These are phyloP conservation scores for Saccopteryx leptura DNA, from an alignment of 2,113 vertebrate genomes.

Conservation along the genomic window DNA sequence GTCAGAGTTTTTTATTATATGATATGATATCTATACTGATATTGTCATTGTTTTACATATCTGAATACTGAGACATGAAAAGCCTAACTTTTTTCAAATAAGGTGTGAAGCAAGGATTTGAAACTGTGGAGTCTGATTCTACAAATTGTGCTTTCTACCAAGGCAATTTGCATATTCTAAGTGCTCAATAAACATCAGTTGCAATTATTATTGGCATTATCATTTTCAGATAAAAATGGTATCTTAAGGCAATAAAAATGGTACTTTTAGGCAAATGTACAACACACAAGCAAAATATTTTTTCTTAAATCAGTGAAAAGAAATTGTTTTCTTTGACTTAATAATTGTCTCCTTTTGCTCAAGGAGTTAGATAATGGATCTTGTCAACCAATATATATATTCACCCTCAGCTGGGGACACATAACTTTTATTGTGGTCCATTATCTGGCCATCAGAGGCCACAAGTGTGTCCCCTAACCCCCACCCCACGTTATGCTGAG, in stretches of 20 bases:
- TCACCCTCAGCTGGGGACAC: conserved; percentile 77
- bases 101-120: not conserved
- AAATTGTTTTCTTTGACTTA: conserved; percentile 71
- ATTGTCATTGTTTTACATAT: not conserved
- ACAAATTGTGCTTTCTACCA: not conserved
- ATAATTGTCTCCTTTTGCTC: conserved; percentile 72
- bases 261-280: conserved; percentile 38
- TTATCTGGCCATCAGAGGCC: conserved; percentile 77
- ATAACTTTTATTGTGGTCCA: conserved; percentile 82
- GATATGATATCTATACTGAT: not conserved
- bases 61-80: not conserved
- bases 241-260: conserved; percentile 48
- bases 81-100: not conserved
- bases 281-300: not conserved
- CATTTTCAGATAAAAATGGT: conserved; percentile 4
- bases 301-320: conserved; percentile 72
- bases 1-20: not conserved
- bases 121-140: not conserved
- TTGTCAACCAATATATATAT: conserved; percentile 70
- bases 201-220: not conserved
- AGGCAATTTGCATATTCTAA: not conserved
- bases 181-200: not conserved
- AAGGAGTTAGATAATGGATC: conserved; percentile 77
- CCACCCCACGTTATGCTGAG: conserved; percentile 76
- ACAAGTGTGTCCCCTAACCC: conserved; percentile 78